phyloP scores from a whole-genome alignment of 2,113 vertebrate species.

The Cavia porcellus region DNA sequence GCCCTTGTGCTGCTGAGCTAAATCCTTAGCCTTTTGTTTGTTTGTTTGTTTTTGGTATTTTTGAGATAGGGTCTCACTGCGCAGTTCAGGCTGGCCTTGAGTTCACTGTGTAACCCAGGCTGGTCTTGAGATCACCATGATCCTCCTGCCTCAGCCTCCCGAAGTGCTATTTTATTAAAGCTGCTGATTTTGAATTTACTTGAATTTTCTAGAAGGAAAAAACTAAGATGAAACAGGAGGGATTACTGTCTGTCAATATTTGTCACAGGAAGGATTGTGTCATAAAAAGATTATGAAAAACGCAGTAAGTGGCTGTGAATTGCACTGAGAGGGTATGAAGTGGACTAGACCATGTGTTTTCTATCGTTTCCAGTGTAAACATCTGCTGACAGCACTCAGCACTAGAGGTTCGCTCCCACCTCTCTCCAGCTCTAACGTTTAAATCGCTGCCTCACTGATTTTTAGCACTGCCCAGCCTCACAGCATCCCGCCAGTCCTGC shows the following conservation, averaged over 20 bases:
- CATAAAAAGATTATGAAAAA: slow-evolving; percentile 19
- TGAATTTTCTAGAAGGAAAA: slow-evolving; percentile 21
- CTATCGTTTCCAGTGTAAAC: neutral
- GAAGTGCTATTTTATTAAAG: neutral
- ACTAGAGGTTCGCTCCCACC: neutral
- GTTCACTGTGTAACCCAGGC: too few relatives aligned
- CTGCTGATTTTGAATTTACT: slow-evolving; percentile 16
- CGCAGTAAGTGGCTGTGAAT: neutral
- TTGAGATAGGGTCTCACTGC: too few relatives aligned
- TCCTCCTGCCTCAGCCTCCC: too few relatives aligned
- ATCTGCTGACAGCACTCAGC: neutral
- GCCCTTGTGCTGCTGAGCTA: too few relatives aligned
- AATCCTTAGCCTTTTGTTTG: too few relatives aligned
- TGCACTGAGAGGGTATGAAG: neutral
- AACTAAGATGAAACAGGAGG: neutral
- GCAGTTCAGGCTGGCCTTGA: too few relatives aligned
- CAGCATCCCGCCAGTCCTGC: neutral
- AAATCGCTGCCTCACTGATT: neutral
- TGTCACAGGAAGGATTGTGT: neutral
- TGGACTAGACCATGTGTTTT: neutral
- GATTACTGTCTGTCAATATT: neutral
- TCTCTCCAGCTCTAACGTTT: neutral
- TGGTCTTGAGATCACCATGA: too few relatives aligned
- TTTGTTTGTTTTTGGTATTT: too few relatives aligned
- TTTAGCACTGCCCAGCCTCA: neutral